Percentiles rank a stretch among this genome's conserved stretches.
phyloP scores from a whole-genome alignment of 2,797 vertebrate genomes.

The Falco biarmicus region DNA sequence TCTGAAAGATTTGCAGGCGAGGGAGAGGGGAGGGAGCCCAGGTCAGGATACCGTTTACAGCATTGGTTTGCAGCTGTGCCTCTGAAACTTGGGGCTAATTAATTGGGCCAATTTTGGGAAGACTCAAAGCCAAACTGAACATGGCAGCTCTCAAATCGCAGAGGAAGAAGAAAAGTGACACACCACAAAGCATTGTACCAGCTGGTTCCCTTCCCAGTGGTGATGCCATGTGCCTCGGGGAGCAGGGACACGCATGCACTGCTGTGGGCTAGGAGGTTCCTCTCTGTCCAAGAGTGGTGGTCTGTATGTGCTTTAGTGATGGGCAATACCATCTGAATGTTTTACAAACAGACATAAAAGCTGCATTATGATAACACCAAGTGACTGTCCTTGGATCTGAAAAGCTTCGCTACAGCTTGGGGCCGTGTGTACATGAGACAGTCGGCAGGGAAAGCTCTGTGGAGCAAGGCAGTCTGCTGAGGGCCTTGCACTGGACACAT shows the following conservation, averaged over 20 bases:
- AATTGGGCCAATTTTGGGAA: not conserved
- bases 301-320: not conserved
- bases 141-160: not conserved
- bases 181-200: not conserved
- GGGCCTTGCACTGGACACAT: not conserved
- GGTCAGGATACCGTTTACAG: not conserved
- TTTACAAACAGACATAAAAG: not conserved
- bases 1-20: not conserved
- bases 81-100: not conserved
- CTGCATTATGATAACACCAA: not conserved
- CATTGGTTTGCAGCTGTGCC: not conserved
- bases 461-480: not conserved
- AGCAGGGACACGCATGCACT: rapidly evolving
- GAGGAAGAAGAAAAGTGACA: not conserved
- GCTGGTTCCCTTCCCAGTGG: not conserved
- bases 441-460: not conserved
- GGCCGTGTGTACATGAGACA: rapidly evolving
- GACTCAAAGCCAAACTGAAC: not conserved
- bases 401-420: not conserved
- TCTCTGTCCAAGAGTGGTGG: not conserved
- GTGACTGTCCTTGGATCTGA: not conserved
- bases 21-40: not conserved
- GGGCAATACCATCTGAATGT: not conserved
- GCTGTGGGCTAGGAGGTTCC: not conserved
- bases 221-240: rapidly evolving